These are phyloP conservation scores for Myopa testacea DNA, from an alignment of 2,888 invertebrate genomes.

Conservation along the genomic window DNA sequence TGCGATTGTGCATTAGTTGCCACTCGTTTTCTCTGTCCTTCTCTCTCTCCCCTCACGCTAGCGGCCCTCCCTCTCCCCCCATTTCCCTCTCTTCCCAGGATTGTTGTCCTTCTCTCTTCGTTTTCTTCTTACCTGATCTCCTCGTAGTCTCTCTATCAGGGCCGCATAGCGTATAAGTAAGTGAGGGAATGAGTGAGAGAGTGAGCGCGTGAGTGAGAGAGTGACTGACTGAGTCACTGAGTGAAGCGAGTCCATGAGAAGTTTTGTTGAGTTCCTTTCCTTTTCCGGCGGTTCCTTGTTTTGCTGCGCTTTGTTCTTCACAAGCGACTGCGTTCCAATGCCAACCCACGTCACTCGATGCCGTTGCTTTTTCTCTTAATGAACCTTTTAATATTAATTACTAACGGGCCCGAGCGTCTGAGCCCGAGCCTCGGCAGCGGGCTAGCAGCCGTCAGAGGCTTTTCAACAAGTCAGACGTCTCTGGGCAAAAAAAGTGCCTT, in stretches of 20 bases:
- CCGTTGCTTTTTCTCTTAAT: conserved; percentile 50
- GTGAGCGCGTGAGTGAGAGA: neutral
- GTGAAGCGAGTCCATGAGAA: conserved; percentile 4
- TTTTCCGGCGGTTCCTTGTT: neutral
- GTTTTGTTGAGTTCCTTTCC: neutral
- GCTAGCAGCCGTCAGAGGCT: conserved; percentile 15
- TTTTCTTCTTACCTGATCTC: too few species aligned
- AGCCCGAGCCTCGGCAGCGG: neutral
- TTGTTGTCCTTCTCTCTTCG: too few species aligned
- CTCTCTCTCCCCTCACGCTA: too few species aligned
- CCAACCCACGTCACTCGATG: conserved; percentile 12
- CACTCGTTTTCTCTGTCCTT: neutral
- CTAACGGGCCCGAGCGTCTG: conserved; percentile 48
- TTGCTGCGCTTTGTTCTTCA: conserved; percentile 7
- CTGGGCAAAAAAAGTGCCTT: conserved; percentile 19
- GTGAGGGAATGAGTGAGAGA: neutral
- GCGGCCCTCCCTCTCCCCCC: too few species aligned
- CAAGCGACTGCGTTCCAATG: neutral
- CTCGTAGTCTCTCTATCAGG: too few species aligned
- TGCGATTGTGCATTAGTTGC: conserved; percentile 29
- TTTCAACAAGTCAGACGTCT: conserved; percentile 39
- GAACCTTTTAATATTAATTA: conserved; percentile 56
- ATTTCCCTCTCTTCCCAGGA: neutral
- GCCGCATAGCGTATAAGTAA: neutral
- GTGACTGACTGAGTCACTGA: neutral